phyloP scores from a whole-genome alignment of 2,888 invertebrate species.

The Xylocampa areola region DNA sequence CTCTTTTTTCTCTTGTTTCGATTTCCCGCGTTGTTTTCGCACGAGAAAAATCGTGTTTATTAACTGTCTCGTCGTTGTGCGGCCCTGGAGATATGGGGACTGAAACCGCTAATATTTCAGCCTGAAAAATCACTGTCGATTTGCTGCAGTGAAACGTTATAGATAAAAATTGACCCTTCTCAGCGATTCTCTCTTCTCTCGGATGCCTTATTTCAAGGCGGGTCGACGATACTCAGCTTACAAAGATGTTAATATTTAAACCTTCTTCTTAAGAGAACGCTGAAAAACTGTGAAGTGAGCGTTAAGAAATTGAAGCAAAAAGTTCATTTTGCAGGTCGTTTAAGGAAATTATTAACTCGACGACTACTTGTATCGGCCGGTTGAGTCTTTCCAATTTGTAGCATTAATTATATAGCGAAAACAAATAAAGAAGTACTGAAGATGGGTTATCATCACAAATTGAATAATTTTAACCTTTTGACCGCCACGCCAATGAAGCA shows the following conservation, averaged over 20 bases:
- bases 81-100: conserved; percentile 73
- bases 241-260: conserved; percentile 56
- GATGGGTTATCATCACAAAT: too few species aligned
- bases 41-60: conserved; percentile 74
- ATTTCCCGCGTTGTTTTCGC: conserved; percentile 57
- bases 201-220: conserved; percentile 64
- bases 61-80: conserved; percentile 68
- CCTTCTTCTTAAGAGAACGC: conserved; percentile 27
- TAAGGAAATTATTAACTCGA: conserved; percentile 33
- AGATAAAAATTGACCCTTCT: conserved; percentile 82
- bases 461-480: too few species aligned
- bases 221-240: conserved; percentile 51
- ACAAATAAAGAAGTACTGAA: too few species aligned
- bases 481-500: too few species aligned
- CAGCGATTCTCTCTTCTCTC: conserved; percentile 55
- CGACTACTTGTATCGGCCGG: conserved; percentile 9
- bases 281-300: conserved; percentile 45
- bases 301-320: conserved; percentile 32
- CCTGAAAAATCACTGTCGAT: conserved; percentile 81
- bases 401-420: too few species aligned
- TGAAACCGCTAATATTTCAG: conserved; percentile 81
- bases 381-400: too few species aligned
- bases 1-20: conserved; percentile 57
- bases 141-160: conserved; percentile 77
- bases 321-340: conserved; percentile 22